Evolutionary conservation across 2,113 vertebrate genomes (phyloP).

Genomic region (Archilochus colubris): DNA sequence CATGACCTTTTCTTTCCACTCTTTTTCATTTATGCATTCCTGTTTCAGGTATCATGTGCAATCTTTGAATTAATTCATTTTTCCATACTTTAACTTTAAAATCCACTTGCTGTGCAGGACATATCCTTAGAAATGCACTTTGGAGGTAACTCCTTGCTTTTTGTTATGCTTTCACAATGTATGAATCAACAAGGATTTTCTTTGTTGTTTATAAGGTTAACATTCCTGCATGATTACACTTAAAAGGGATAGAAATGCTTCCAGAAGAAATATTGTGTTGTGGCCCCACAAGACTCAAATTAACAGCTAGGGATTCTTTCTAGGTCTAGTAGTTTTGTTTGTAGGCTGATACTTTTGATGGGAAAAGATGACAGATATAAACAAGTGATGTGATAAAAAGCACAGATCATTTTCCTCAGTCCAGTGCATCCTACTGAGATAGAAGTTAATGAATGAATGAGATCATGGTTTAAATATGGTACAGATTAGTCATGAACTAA

Average conservation of each 20-base stretch:
- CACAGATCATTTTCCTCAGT: neutral
- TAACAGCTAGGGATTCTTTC: neutral
- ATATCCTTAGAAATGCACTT: neutral
- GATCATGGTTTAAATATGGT: neutral
- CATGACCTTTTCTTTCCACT: neutral
- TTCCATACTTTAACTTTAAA: neutral
- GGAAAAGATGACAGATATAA: neutral
- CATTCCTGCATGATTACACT: neutral
- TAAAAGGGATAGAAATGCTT: neutral
- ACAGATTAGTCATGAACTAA: conserved; percentile 32
- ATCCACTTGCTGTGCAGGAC: neutral
- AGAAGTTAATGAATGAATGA: conserved; percentile 25
- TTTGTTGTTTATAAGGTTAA: neutral
- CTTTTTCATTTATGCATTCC: neutral
- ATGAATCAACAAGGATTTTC: conserved; percentile 24
- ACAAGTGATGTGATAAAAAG: neutral
- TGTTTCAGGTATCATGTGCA: neutral
- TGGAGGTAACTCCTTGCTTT: neutral
- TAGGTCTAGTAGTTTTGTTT: neutral
- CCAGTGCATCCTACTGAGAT: neutral
- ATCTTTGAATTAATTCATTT: neutral
- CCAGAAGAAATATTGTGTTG: neutral
- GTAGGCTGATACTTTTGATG: neutral
- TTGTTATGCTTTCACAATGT: neutral
- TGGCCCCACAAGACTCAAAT: neutral